Evolutionary conservation across 2,888 invertebrate genomes (phyloP), one percentile per base, ranked within the genome.

Genomic region (Monoplex corrugatus): DNA sequence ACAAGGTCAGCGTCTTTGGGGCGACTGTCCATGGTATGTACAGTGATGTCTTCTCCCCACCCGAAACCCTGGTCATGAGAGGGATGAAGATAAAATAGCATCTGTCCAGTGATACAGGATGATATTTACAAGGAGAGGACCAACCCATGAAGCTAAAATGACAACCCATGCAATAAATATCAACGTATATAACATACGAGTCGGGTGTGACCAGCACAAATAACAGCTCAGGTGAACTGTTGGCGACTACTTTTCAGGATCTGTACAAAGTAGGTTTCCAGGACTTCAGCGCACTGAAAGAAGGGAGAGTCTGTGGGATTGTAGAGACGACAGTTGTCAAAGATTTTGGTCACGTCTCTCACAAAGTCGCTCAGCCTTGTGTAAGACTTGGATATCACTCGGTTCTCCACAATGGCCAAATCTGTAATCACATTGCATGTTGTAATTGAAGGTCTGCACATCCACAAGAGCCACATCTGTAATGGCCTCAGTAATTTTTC

Each of bases 301-400:
- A 99, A 99, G 91, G 98, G 98, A 35, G 99, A 98, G 96, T 98
- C 98, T 95, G 98, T 98, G 90, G 98, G 98, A 96, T 99, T 99
- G 96, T 99, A 99, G 96, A 98, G 98, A 92, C 99, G 98, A 97
- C 99, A 99, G 96, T 99, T 99, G 97, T 99, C 99, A 96, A 99
- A 99, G 95, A 99, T 98, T 96, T 98, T 98, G 91, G 98, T 99
- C 97, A 99, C 98, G 96, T 99, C 99, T 96, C 98, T 98, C 95
- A 99, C 98, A 96, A 99, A 99, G 96, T 99, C 99, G 96, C 98
- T 98, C 93, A 99, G 97, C 95, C 98, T 98, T 95, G 97, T 97
- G 96, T 99, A 99, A 86, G 97, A 97, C 95, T 97, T 97, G 93
- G 97, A 97, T 95, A 97, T 97, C 95, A 99, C 97, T 96, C 95